Conservation (phyloP, 1,140 invertebrate species). For the Brachionus sp. region DNA sequence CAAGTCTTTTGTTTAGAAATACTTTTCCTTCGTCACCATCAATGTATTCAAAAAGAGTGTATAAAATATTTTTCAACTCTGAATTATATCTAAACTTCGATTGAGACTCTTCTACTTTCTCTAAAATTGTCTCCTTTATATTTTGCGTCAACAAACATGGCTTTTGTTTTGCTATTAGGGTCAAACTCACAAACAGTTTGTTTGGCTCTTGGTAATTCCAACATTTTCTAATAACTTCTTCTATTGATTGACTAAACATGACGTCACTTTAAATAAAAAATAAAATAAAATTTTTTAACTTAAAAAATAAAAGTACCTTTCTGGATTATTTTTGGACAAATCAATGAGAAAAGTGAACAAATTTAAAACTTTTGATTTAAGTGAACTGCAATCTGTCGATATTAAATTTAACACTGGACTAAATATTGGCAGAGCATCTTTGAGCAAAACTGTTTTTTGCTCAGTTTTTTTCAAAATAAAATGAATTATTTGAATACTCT, state of each 20-base stretch:
- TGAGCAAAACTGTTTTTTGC: not conserved
- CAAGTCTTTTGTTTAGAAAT: slow-evolving; percentile 30
- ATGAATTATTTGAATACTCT: slow-evolving; percentile 25
- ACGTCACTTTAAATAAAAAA: not conserved
- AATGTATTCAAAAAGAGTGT: slow-evolving; percentile 32
- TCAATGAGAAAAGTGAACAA: slow-evolving; percentile 22
- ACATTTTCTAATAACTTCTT: not conserved
- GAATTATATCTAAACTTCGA: slow-evolving; percentile 36
- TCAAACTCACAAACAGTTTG: slow-evolving; percentile 26
- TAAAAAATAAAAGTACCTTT: not conserved
- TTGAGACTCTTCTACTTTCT: slow-evolving; percentile 33
- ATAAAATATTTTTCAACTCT: slow-evolving; percentile 31
- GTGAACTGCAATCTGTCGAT: not conserved
- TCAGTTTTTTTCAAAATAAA: slow-evolving; percentile 1
- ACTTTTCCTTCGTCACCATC: slow-evolving; percentile 42
- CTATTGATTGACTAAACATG: slow-evolving; percentile 15
- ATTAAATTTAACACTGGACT: not conserved
- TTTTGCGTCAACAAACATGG: not conserved
- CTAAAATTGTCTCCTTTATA: slow-evolving; percentile 15
- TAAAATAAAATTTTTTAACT: not conserved
- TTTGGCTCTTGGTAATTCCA: slow-evolving; percentile 34
- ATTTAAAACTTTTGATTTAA: slow-evolving; percentile 19
- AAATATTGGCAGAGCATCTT: not conserved
- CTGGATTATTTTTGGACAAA: not conserved
- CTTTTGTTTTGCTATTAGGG: slow-evolving; percentile 2